Conservation (phyloP, 2,888 invertebrate genomes). For the Apoda limacodes region DNA sequence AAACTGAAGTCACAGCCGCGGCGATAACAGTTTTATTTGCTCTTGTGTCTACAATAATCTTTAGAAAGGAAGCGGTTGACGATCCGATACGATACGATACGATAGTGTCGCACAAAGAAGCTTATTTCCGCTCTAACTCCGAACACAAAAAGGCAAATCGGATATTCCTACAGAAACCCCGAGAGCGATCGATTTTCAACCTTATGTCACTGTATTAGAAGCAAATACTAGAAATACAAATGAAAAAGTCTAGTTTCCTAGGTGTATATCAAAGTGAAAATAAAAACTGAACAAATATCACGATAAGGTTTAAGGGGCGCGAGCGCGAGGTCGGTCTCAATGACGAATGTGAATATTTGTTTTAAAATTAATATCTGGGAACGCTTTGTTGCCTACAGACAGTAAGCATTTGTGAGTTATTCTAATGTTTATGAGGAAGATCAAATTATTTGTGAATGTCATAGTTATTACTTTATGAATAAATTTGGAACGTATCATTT, state of each 20-base stretch:
- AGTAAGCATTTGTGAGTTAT: constrained; percentile 26
- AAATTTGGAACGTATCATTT: too few species aligned
- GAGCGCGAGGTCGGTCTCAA: constrained; percentile 61
- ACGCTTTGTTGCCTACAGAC: constrained; percentile 26
- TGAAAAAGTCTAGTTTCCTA: constrained; percentile 44
- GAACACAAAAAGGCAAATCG: constrained; percentile 41
- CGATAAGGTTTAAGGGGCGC: constrained; percentile 63
- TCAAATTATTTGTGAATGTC: too few species aligned
- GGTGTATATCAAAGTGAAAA: constrained; percentile 56
- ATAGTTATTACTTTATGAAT: too few species aligned
- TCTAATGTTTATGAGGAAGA: too few species aligned
- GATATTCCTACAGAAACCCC: constrained; percentile 26
- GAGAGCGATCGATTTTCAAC: constrained; percentile 19
- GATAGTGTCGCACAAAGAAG: constrained; percentile 63
- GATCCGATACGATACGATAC: constrained; percentile 59
- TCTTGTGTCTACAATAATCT: constrained; percentile 57
- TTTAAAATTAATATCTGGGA: too few species aligned
- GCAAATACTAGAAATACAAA: too few species aligned
- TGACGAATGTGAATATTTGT: constrained; percentile 40
- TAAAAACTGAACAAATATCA: constrained; percentile 65
- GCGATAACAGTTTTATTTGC: constrained; percentile 58
- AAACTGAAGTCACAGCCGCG: constrained; percentile 18
- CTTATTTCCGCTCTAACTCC: constrained; percentile 61
- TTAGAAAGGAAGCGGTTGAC: constrained; percentile 61
- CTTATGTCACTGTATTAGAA: constrained; percentile 16